These are phyloP conservation scores for Meliscaeva auricollis DNA, from an alignment of 2,888 invertebrate genomes.

Conservation along the genomic window DNA sequence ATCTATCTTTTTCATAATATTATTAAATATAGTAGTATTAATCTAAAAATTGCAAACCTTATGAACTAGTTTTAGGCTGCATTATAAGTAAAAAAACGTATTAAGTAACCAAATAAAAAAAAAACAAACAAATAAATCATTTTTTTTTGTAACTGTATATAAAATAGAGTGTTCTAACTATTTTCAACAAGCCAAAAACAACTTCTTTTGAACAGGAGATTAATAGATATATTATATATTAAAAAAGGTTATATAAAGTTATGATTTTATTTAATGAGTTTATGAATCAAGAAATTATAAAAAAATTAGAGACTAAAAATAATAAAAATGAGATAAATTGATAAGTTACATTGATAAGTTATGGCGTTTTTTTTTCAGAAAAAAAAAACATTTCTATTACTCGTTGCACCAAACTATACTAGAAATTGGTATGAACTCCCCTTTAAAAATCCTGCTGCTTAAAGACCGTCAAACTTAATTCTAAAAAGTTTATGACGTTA, in stretches of 20 bases:
- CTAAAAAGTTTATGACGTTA: no score
- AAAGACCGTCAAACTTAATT: no score
- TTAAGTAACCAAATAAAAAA: neutral
- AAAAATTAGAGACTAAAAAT: no score
- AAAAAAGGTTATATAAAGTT: neutral
- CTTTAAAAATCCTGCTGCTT: no score
- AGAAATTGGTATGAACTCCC: no score
- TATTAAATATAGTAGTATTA: neutral
- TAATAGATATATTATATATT: constrained; percentile 9
- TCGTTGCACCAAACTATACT: no score
- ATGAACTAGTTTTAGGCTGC: constrained; percentile 26
- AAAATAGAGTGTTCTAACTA: constrained; percentile 28
- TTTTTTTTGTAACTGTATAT: neutral
- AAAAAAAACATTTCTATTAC: no score
- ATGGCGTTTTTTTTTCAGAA: neutral
- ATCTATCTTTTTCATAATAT: neutral
- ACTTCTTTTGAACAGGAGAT: constrained; percentile 45
- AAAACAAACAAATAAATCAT: constrained; percentile 1
- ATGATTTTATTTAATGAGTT: constrained; percentile 11
- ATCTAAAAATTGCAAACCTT: constrained; percentile 3
- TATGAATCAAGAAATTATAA: constrained; percentile 8
- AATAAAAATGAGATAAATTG: neutral
- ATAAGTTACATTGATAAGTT: constrained; percentile 18
- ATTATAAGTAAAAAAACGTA: neutral
- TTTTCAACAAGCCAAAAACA: constrained; percentile 71